These are phyloP conservation scores for Epinephelus awoara DNA, from an alignment of 2,797 vertebrate genomes.

Conservation along the genomic window DNA sequence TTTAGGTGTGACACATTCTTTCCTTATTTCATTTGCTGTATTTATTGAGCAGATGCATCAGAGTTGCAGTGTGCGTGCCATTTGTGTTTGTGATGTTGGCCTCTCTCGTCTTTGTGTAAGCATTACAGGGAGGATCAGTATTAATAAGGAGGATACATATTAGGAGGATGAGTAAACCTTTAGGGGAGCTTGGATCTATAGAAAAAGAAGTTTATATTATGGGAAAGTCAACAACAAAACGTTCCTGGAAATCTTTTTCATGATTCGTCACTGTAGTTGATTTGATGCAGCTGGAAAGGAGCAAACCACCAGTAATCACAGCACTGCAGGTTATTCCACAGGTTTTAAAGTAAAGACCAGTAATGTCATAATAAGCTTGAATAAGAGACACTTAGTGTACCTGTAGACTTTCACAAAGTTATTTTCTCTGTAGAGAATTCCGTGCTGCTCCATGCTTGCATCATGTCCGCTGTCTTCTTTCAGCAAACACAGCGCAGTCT, in stretches of 20 bases:
- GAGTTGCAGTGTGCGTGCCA: neutral
- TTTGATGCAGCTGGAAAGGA: neutral
- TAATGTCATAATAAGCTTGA: neutral
- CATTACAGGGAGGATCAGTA: neutral
- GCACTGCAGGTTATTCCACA: no score
- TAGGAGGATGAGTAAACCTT: neutral
- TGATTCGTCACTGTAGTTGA: neutral
- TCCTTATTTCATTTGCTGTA: neutral
- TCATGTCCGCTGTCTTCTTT: neutral
- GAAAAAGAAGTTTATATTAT: neutral
- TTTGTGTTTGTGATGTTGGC: neutral
- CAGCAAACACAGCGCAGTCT: neutral
- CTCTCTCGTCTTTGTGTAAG: neutral
- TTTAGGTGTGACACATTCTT: no score
- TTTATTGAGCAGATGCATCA: neutral
- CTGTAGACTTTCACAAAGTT: neutral
- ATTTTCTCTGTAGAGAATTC: neutral
- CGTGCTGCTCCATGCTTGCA: no score
- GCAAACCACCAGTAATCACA: neutral
- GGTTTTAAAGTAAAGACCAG: no score
- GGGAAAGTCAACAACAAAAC: neutral
- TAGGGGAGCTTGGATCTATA: neutral
- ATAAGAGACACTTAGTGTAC: neutral
- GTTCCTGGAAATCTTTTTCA: neutral
- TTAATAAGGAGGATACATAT: neutral